Evolutionary conservation across 2,113 vertebrate species (phyloP).

Genomic region (Pelmatolapia mariae): DNA sequence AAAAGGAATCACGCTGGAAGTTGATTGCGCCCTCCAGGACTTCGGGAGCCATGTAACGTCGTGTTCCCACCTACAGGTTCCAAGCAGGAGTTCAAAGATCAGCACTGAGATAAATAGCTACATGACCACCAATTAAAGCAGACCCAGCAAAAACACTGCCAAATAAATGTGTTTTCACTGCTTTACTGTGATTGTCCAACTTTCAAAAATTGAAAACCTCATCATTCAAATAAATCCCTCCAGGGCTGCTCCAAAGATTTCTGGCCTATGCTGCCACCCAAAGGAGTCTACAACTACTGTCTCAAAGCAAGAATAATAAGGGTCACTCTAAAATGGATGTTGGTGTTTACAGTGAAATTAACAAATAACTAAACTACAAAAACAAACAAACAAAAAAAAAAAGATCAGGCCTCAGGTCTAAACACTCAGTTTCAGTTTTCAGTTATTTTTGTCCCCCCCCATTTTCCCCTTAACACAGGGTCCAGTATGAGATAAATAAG

Average conservation of each 20-base stretch:
- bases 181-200: background rate
- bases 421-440: background rate
- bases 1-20: slow-evolving; percentile 96
- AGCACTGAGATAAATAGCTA: background rate
- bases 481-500: background rate
- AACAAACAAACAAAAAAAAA: no score
- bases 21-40: slow-evolving; percentile 98
- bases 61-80: slow-evolving; percentile 82
- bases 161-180: background rate
- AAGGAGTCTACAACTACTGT: background rate
- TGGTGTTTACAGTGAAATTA: background rate
- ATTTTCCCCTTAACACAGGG: background rate
- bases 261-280: background rate
- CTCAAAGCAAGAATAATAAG: background rate
- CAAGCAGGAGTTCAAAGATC: background rate
- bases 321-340: background rate
- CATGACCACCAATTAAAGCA: background rate
- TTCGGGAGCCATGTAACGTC: slow-evolving; percentile 97
- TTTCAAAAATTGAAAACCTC: background rate
- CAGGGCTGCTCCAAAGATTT: background rate
- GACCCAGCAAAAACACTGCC: background rate
- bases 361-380: background rate
- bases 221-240: background rate
- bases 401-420: background rate
- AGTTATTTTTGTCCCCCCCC: background rate